Percentiles rank a stretch among this genome's conserved stretches.
phyloP scores from a whole-genome alignment of 2,888 invertebrate genomes.

The Seira musarum region DNA sequence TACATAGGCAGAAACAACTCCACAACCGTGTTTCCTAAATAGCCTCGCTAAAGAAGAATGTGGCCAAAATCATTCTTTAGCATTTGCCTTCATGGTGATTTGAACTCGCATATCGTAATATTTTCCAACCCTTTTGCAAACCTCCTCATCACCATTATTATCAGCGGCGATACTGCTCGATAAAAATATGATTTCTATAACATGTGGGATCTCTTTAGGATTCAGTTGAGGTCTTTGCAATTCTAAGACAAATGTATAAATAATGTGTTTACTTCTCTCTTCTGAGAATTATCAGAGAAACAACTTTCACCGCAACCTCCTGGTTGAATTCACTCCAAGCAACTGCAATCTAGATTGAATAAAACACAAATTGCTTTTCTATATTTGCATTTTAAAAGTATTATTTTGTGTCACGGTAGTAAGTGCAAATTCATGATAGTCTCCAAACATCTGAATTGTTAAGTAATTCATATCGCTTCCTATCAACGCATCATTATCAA shows the following conservation, averaged over 20 bases:
- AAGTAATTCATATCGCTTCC: too few species aligned
- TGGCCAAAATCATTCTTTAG: not conserved
- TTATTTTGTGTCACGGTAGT: too few species aligned
- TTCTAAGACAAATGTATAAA: not conserved
- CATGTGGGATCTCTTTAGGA: not conserved
- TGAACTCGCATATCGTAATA: not conserved
- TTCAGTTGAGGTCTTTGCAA: too few species aligned
- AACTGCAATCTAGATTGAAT: too few species aligned
- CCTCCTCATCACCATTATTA: not conserved
- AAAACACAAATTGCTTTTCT: too few species aligned
- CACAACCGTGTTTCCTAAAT: not conserved
- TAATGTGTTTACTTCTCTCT: not conserved
- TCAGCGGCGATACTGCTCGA: not conserved
- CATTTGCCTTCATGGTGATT: not conserved
- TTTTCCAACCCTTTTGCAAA: not conserved
- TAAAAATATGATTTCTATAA: not conserved
- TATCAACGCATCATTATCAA: too few species aligned
- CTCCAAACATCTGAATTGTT: too few species aligned
- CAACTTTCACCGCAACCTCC: not conserved
- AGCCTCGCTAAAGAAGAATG: not conserved
- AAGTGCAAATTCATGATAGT: too few species aligned
- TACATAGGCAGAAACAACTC: conserved; percentile 20
- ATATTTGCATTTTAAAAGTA: too few species aligned
- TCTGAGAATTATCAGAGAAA: not conserved
- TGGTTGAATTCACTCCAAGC: too few species aligned